phyloP scores from a whole-genome alignment of 1,140 invertebrate genomes.

The Liolophura sinensis region DNA sequence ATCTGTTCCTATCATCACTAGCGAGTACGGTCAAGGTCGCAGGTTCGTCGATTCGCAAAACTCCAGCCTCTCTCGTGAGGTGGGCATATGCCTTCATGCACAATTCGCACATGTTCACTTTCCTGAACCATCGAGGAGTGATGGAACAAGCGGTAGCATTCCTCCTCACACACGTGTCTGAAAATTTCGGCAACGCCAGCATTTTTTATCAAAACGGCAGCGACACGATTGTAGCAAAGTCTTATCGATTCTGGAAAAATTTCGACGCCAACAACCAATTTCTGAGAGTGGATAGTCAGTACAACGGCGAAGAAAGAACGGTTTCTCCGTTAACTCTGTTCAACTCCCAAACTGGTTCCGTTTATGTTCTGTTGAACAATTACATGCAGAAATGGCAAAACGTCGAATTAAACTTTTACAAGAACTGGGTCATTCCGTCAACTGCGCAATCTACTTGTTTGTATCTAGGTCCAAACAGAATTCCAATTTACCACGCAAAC shows the following conservation, averaged over 20 bases:
- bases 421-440: constrained; percentile 6
- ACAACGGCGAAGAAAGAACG: constrained; percentile 8
- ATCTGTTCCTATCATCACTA: constrained; percentile 6
- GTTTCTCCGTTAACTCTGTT: constrained; percentile 7
- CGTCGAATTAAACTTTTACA: constrained; percentile 7
- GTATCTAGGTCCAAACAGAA: not conserved
- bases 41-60: not conserved
- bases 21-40: constrained; percentile 8
- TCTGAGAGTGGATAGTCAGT: constrained; percentile 6
- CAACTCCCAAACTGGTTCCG: constrained; percentile 1
- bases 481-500: too few relatives aligned
- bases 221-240: constrained; percentile 3
- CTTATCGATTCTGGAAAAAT: constrained; percentile 12
- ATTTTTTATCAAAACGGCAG: constrained; percentile 12
- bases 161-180: not conserved
- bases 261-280: constrained; percentile 4
- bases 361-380: constrained; percentile 10
- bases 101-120: constrained; percentile 15
- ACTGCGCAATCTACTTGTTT: constrained; percentile 5
- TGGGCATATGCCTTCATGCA: constrained; percentile 13
- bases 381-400: not conserved
- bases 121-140: constrained; percentile 7
- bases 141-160: constrained; percentile 12
- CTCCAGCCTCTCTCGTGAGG: constrained; percentile 4
- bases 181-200: not conserved